Conservation (phyloP, 2,797 vertebrate genomes). For the Poeciliopsis presidionis region DNA sequence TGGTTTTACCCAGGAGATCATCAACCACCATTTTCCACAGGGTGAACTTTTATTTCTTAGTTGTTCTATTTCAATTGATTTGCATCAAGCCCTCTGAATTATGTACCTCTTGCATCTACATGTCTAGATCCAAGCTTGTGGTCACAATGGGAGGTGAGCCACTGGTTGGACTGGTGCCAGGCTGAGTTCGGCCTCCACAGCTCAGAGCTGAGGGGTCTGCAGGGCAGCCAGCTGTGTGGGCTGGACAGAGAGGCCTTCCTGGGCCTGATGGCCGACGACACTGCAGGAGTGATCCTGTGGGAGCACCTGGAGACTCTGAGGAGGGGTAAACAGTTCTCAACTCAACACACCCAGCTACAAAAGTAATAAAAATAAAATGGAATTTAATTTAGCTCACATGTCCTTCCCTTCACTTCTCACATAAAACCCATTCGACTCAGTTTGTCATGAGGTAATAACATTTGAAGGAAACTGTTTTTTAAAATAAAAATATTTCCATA, state of each 20-base stretch:
- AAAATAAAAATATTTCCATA: not conserved
- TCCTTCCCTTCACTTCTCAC: not conserved
- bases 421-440: not conserved
- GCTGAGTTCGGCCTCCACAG: conserved; percentile 72
- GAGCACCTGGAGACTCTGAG: conserved; percentile 78
- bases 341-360: not conserved
- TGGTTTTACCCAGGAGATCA: conserved; percentile 72
- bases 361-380: not conserved
- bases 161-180: conserved; percentile 81
- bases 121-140: conserved; percentile 71
- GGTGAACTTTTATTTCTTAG: conserved; percentile 35
- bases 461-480: not conserved
- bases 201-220: conserved; percentile 61
- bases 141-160: conserved; percentile 76
- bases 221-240: conserved; percentile 62
- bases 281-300: conserved; percentile 79
- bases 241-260: conserved; percentile 73
- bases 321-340: conserved; percentile 51
- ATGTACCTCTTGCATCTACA: not conserved
- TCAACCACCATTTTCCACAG: conserved; percentile 61
- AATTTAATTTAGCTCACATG: not conserved
- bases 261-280: conserved; percentile 65
- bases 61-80: not conserved
- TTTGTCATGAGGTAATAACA: not conserved
- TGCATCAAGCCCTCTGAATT: not conserved